phyloP scores from a whole-genome alignment of 2,888 invertebrate genomes.

The Diadegma fenestrale region DNA sequence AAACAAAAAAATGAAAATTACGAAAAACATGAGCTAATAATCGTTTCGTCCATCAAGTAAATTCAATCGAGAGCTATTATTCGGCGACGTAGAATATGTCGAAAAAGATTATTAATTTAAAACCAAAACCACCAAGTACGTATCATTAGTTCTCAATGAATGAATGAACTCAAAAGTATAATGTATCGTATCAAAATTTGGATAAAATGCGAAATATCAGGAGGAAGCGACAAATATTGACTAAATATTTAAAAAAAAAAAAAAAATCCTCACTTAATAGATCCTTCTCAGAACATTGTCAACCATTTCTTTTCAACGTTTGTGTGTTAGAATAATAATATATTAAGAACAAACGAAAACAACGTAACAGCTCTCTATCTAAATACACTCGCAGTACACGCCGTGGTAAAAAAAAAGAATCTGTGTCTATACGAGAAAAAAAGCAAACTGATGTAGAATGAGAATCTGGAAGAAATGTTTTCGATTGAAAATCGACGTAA shows the following conservation, averaged over 20 bases:
- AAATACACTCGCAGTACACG: conserved; percentile 6
- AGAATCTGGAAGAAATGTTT: not conserved
- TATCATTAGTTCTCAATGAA: conserved; percentile 52
- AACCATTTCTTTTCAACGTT: conserved; percentile 79
- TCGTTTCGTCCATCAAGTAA: conserved; percentile 70
- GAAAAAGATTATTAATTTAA: not conserved
- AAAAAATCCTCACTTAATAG: conserved; percentile 60
- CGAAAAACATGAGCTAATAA: conserved; percentile 61
- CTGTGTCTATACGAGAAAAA: not conserved
- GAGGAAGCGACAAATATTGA: conserved; percentile 62
- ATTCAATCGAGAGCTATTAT: conserved; percentile 55
- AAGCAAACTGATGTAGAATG: not conserved
- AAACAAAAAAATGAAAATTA: conserved; percentile 40
- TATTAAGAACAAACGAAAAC: conserved; percentile 39
- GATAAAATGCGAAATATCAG: conserved; percentile 9
- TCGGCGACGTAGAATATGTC: conserved; percentile 61
- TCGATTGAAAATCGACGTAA: conserved; percentile 1
- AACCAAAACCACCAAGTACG: conserved; percentile 29
- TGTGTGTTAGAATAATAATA: conserved; percentile 75
- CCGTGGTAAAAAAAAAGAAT: conserved; percentile 30
- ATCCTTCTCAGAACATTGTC: conserved; percentile 75
- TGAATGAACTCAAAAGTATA: conserved; percentile 56
- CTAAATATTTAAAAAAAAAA: conserved; percentile 62
- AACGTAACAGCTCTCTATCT: conserved; percentile 56
- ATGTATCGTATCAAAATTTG: conserved; percentile 57